Percentiles rank a stretch among this genome's conserved stretches.
phyloP scores from a whole-genome alignment of 1,140 invertebrate species.

The Adelges cooleyi region DNA sequence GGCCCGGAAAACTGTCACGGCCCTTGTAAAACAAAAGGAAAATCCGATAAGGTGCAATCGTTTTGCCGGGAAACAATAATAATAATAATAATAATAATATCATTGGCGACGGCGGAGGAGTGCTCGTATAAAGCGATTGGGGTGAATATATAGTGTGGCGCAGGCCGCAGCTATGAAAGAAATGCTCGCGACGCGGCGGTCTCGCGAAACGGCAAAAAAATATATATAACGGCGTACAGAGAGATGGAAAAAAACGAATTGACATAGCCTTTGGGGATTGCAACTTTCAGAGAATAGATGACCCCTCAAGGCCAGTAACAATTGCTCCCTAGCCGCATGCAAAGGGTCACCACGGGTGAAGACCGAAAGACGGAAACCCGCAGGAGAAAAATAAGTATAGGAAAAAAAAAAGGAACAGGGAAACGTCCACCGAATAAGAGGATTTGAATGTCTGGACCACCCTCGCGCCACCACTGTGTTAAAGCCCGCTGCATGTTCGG shows the following conservation, averaged over 20 bases:
- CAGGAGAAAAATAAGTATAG: constrained; percentile 9
- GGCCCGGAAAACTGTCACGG: constrained; percentile 1
- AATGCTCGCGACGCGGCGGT: neutral
- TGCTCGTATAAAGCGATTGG: neutral
- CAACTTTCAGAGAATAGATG: constrained; percentile 27
- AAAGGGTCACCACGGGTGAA: constrained; percentile 20
- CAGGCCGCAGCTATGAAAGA: too few relatives aligned
- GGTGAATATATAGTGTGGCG: constrained; percentile 10
- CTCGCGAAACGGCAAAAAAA: neutral
- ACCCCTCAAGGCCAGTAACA: constrained; percentile 28
- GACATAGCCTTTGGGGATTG: constrained; percentile 28
- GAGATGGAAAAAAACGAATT: constrained; percentile 23
- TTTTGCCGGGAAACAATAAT: constrained; percentile 11
- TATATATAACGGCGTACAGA: too few relatives aligned
- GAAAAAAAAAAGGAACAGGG: constrained; percentile 24
- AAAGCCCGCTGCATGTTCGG: too few relatives aligned
- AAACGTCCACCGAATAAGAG: constrained; percentile 23
- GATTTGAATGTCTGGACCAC: constrained; percentile 26
- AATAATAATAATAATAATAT: constrained; percentile 9
- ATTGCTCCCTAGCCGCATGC: constrained; percentile 25
- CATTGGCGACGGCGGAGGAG: neutral
- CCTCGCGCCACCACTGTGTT: neutral
- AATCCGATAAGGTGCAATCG: constrained; percentile 23
- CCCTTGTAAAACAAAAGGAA: constrained; percentile 19
- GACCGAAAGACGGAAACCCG: neutral